These are phyloP conservation scores for Sternarchorhynchus goeldii DNA, from an alignment of 2,797 vertebrate species.

Conservation along the genomic window DNA sequence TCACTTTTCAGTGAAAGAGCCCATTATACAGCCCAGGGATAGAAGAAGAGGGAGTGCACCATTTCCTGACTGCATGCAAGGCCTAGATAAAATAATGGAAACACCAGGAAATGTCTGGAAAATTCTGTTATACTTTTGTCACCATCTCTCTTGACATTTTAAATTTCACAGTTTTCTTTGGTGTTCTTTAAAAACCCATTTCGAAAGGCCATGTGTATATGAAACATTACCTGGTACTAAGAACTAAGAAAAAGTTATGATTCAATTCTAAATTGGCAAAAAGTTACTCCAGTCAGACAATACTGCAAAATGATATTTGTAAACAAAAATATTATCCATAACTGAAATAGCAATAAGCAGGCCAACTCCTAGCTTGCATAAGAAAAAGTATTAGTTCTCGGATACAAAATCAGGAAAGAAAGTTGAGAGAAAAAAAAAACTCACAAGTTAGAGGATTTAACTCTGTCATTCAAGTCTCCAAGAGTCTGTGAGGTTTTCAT, in stretches of 20 bases:
- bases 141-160: no score
- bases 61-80: neutral
- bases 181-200: no score
- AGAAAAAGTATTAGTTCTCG: neutral
- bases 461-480: constrained; percentile 84
- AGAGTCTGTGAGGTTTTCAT: constrained; percentile 83
- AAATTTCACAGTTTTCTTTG: no score
- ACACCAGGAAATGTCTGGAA: neutral
- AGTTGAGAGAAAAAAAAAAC: constrained; percentile 60
- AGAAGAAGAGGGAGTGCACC: neutral
- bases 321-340: neutral
- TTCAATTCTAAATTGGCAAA: neutral
- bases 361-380: neutral
- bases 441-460: constrained; percentile 83
- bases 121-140: no score
- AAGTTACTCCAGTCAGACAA: no score
- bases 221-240: neutral
- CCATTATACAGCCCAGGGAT: neutral
- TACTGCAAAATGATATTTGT: no score
- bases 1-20: neutral
- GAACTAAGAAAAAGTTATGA: neutral
- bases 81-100: neutral
- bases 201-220: no score
- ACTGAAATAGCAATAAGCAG: neutral
- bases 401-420: constrained; percentile 31